These are phyloP conservation scores for Campopleginae sp. DNA, from an alignment of 2,888 invertebrate species.

Conservation along the genomic window DNA sequence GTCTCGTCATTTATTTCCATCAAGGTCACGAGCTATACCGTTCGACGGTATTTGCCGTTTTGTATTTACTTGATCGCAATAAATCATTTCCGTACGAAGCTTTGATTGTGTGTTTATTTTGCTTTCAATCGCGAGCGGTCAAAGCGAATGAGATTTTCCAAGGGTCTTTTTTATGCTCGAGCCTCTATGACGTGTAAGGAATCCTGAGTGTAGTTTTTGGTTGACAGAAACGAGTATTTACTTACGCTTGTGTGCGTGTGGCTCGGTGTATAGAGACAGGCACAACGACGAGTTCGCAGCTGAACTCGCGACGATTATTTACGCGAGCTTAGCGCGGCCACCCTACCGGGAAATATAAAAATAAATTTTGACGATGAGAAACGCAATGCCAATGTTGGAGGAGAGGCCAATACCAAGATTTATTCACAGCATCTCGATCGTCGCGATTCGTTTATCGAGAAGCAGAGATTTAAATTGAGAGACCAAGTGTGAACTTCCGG, in stretches of 20 bases:
- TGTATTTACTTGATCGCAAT: conserved; percentile 10
- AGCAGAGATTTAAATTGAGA: conserved; percentile 8
- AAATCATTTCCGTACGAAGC: conserved; percentile 39
- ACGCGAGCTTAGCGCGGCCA: conserved; percentile 58
- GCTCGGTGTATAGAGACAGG: neutral
- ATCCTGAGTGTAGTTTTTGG: neutral
- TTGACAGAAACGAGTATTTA: conserved; percentile 28
- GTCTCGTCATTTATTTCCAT: conserved; percentile 16
- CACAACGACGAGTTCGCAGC: conserved; percentile 26
- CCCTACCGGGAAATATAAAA: conserved; percentile 70
- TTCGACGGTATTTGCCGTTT: neutral
- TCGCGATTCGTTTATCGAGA: conserved; percentile 13
- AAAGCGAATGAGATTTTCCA: conserved; percentile 23
- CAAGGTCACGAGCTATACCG: neutral
- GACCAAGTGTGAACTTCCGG: conserved; percentile 26
- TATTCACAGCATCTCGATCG: neutral
- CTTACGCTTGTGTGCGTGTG: neutral
- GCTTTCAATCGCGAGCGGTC: conserved; percentile 31
- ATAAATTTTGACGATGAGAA: conserved; percentile 60
- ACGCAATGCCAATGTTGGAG: conserved; percentile 5
- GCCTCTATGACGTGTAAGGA: neutral
- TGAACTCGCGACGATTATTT: conserved; percentile 66
- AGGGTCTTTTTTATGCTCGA: conserved; percentile 4
- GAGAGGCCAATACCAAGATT: neutral
- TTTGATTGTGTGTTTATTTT: conserved; percentile 49